These are phyloP conservation scores for Chloropsis hardwickii DNA, from an alignment of 2,113 vertebrate species.

Conservation along the genomic window DNA sequence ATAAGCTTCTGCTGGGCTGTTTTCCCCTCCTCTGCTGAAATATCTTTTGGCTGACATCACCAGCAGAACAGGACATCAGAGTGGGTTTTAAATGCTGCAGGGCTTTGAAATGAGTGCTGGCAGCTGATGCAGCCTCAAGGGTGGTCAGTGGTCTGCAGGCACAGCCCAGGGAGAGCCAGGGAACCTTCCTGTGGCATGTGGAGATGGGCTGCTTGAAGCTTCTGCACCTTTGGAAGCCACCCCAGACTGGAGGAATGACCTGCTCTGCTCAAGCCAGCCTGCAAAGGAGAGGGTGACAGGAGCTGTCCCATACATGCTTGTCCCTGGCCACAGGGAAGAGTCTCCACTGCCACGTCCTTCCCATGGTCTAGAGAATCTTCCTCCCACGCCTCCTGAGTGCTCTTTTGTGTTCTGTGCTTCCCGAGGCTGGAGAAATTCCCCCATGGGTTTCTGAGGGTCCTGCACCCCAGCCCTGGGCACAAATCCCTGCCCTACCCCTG, in stretches of 20 bases:
- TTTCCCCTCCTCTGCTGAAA: neutral
- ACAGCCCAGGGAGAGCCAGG: neutral
- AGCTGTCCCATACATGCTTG: fast-evolving
- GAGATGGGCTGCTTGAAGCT: neutral
- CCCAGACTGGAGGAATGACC: neutral
- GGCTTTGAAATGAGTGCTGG: neutral
- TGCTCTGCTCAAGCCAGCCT: neutral
- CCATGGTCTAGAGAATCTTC: neutral
- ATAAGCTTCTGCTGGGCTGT: neutral
- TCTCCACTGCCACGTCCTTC: fast-evolving
- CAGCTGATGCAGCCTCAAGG: neutral
- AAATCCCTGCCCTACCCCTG: neutral
- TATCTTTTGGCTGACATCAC: conserved; percentile 9
- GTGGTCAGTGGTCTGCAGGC: neutral
- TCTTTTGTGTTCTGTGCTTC: neutral
- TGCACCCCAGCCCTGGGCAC: neutral
- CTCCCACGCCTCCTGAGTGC: fast-evolving
- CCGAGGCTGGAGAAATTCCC: neutral
- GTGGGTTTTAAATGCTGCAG: neutral
- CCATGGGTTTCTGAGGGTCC: neutral
- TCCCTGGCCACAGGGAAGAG: neutral
- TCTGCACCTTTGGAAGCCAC: neutral
- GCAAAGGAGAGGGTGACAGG: neutral
- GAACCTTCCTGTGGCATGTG: neutral
- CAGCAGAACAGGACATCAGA: neutral